Evolutionary conservation across 2,888 invertebrate genomes (phyloP), one percentile per base, ranked within the genome.

Genomic region (Plemyria rubiginata): DNA sequence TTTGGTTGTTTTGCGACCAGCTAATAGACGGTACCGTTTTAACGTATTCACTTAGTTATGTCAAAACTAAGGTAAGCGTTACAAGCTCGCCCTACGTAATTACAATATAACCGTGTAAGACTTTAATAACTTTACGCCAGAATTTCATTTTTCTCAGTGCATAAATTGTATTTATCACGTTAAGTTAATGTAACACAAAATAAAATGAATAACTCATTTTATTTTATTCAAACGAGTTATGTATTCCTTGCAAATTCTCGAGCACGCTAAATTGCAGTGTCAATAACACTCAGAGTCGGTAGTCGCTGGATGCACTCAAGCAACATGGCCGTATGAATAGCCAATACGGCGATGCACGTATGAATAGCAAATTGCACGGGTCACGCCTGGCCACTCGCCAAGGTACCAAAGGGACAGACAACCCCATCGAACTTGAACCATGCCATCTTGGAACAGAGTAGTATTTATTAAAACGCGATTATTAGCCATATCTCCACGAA

Each of bases 351-450:
- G 45, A 16, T 48, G 36, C 45, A 43, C 60, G 56, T 57, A 53
- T 57, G 53, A 62, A 62, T 54, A 53, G 53, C 53, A 43, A 57
- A 57, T 54, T 43, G 62, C 52, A 50, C 41, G 41, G 62, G n/a
- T 57, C 60, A 40, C 16, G 43, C 40, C 32, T 49, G 61, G 54
- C 40, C 32, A n/a, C 41, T 29, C 41, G 59, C 53, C 48, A 41
- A 50, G 32, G 38, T 22, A 12, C 29, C 22, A 48, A 53, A 29
- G 28, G 28, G 22, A 29, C 36, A 11, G 36, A 11, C 36, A 2
- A 16, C 16, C 22, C 22, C 43, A 53, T 53, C 48, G 4, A 51
- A 43, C 40, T 43, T 43, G 16, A 16, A 16, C 16, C 16, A 11
- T 45, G 11, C 8, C 45, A 45, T 9, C 45, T 45, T 16, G 8